These are phyloP conservation scores for Ginglymostoma cirratum DNA, from an alignment of 2,113 vertebrate genomes.

Conservation along the genomic window DNA sequence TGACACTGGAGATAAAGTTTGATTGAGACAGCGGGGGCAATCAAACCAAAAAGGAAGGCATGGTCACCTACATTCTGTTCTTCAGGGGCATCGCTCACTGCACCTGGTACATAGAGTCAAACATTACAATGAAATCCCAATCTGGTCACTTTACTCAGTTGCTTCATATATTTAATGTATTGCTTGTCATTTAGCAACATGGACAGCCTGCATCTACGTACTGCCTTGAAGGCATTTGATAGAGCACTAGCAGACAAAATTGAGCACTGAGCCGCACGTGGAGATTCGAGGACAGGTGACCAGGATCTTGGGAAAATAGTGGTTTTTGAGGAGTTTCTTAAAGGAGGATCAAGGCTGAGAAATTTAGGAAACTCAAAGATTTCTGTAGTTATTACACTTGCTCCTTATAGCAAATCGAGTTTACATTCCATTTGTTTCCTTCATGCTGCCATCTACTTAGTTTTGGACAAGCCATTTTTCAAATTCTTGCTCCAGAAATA, in stretches of 20 bases:
- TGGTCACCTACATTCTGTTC: neutral
- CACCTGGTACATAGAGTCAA: neutral
- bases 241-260: neutral
- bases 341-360: neutral
- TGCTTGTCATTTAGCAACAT: too few species aligned
- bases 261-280: neutral
- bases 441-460: neutral
- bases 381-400: neutral
- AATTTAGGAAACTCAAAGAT: neutral
- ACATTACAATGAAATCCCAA: neutral
- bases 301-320: neutral
- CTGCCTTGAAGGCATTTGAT: neutral
- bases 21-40: neutral
- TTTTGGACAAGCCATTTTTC: neutral
- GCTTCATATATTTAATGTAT: neutral
- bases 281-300: neutral
- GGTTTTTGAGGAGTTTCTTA: neutral
- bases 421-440: neutral
- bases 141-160: neutral
- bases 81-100: neutral
- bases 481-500: neutral
- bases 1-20: neutral
- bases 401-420: neutral
- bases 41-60: neutral
- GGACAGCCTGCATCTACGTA: neutral